Evolutionary conservation across 1,140 invertebrate species (phyloP), one percentile per base, ranked within the genome.

Genomic region (Zaprionus africanus): DNA sequence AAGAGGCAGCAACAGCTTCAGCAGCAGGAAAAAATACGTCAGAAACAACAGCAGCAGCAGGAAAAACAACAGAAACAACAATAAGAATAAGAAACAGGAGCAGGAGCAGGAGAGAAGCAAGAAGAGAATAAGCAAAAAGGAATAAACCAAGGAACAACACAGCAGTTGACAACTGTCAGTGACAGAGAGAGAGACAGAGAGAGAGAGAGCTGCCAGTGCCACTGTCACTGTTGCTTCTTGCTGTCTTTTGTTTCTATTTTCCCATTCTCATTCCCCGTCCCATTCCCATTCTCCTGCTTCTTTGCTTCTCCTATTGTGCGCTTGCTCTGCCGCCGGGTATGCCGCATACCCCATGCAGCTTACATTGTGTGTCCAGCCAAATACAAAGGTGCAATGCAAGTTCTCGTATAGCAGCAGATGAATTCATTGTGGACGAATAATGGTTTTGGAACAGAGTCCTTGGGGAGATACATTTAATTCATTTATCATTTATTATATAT

Each of bases 151-250:
- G 71, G 79, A 73, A 81, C 79, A 90, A 77, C 76, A 77, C 76
- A 90, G 79, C 73, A 90, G 85, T 90, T 90, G 86, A 90, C 85
- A 90, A 90, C 85, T 90, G 85, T 90, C 85, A 90, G 76, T 65
- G 82, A 76, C 85, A 46, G 41, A 19, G 41, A 41, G 1, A 22
- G 22, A 22, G 22, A 22, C 1, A 22, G 36, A 38, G 36, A 15
- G 13, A 88, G 82, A 74, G 61, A 74, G 61, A 77, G 75, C 76
- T 81, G 84, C 74, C 82, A 84, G 78, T 85, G 76, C 81, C 72
- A 85, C 79, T 90, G 81, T 85, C 70, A 82, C 70, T 90, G 85
- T 85, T 90, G 85, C 81, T 81, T 85, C 82, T 85, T 85, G 81
- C 87, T 80, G 85, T 79, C 81, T 76, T 79, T 90, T 86, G 84